Base-by-base conservation (phyloP, 64 coral and sea anemone genomes). In the Pocillopora damicornis region DNA sequence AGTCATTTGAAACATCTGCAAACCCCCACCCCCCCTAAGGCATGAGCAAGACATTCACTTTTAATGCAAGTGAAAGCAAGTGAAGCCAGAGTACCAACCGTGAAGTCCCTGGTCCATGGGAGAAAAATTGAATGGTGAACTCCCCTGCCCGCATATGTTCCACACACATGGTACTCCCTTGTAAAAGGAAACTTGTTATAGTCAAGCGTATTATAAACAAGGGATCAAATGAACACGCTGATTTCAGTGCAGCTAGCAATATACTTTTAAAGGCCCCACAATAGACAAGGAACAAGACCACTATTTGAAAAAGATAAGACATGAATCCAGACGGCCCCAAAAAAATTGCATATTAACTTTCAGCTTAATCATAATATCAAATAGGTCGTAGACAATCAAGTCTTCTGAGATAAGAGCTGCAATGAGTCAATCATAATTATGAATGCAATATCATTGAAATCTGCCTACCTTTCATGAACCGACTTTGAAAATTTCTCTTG, bases 31-130 rank as follows among this genome's bases (percentile, higher is more conserved):
- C 30, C 30, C 30, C 30, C 60, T 42, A 37, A 15, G 76, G 76
- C 76, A 57, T 78, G 76, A 78, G 42, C 76, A 17, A 51, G 76
- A 51, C 51, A 78, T 78, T 78, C 76, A 78, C 76, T 37, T 78
- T 59, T 78, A 58, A 78, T 78, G 76, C 76, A 36, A 78, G 51
- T 78, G 76, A 60, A 78, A 78, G 38, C 38, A 57, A 78, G 30
- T 30, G 30, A 30, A 30, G 30, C 30, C 30, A 30, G 30, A 30
- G 30, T 30, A 30, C 30, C 30, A 0, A 30, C 30, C 30, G 45
- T 78, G 17, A 78, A 78, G 56, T 78, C 76, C 16, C 16, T 22
- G 76, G 76, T 60, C 16, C 74, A 35, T 15, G 13, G 74, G 34
- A 76, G 34, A 37, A 76, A 3, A 45, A 5, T 30, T 76, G 35